Base-by-base conservation (phyloP, 1,140 invertebrate genomes). In the Armadillidium nasatum region DNA sequence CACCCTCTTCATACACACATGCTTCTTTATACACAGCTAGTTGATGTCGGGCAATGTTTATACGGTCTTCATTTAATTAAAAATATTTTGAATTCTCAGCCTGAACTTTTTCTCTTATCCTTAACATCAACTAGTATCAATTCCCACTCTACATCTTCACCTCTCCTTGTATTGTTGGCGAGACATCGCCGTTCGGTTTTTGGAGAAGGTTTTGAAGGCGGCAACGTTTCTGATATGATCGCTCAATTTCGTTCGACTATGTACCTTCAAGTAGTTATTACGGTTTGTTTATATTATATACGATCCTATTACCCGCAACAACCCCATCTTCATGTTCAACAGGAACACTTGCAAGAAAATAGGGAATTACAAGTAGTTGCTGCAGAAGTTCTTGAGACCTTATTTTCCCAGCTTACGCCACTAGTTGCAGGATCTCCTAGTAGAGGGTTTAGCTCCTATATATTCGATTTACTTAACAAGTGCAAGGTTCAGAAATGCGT, bases 401-500 rank as follows among this genome's bases (percentile, higher is more conserved):
- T 95, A 77, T 89, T 93, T 81, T 89, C 89, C 3, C 93, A 95
- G 82, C 83, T 95, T 7, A 90, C 91, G 45, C 87, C 88, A n/a
- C 90, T 95, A 43, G 91, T 94, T n/a, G 89, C 89, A 74, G 93
- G 93, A 80, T 93, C 91, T 83, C 91, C 90, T 0, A 33, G 33
- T 33, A 90, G 89, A 82, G 92, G 91, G 44, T 91, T 95, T 82
- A 90, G 92, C 23, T 91, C 89, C 76, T 96, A 94, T 84, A 90
- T 96, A 45, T 89, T 89, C 72, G 92, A 95, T 85, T 85, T 95
- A 76, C 85, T 96, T 78, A 87, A 88, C 0, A 89, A 92, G 76
- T 93, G 93, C 83, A 95, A 95, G 85, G 88, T 96, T 33, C 94
- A 96, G 85, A 94, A 95, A 84, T 91, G 93, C n/a, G 86, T 94